A percentile compares a stretch with the other conserved stretches of the same genome.
These are phyloP conservation scores for Nautilus pompilius DNA, from an alignment of 1,140 invertebrate genomes.

Conservation along the genomic window DNA sequence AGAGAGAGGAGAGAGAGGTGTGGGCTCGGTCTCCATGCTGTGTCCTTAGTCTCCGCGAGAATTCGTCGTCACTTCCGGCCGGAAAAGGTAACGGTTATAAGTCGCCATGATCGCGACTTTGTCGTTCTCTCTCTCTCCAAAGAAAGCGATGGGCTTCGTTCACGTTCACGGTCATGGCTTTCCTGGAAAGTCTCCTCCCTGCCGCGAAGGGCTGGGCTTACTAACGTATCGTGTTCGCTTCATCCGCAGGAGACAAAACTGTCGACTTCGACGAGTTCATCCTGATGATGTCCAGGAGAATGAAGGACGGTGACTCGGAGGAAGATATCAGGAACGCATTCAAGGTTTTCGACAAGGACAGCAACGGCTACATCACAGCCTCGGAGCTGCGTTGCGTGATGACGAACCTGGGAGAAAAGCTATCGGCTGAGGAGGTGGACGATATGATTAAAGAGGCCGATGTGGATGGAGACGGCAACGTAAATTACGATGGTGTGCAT, in stretches of 20 bases:
- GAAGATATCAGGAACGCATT: slow-evolving; percentile 98
- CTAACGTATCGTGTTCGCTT: too few relatives aligned
- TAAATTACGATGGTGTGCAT: slow-evolving; percentile 36
- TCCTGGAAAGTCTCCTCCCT: too few relatives aligned
- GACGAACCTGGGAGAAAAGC: slow-evolving; percentile 86
- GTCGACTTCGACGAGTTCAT: slow-evolving; percentile 69
- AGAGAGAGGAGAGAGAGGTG: too few relatives aligned
- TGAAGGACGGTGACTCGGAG: slow-evolving; percentile 98
- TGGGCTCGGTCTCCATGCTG: too few relatives aligned
- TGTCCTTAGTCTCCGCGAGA: too few relatives aligned
- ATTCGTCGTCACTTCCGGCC: too few relatives aligned
- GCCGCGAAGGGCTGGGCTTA: too few relatives aligned
- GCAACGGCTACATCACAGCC: slow-evolving; percentile 72
- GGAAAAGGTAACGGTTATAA: too few relatives aligned
- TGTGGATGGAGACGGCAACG: slow-evolving; percentile 71
- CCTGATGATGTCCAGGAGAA: slow-evolving; percentile 96
- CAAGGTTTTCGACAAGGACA: slow-evolving; percentile 97
- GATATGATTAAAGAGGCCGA: slow-evolving; percentile 92
- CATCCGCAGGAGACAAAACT: slow-evolving; percentile 48
- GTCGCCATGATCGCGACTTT: too few relatives aligned
- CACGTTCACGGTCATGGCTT: too few relatives aligned
- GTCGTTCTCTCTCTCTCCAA: too few relatives aligned
- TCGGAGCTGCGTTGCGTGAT: slow-evolving; percentile 65
- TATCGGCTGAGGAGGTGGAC: slow-evolving; percentile 88
- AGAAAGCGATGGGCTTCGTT: too few relatives aligned